Evolutionary conservation across 2,797 vertebrate species (phyloP).

Genomic region (Iguana delicatissima): DNA sequence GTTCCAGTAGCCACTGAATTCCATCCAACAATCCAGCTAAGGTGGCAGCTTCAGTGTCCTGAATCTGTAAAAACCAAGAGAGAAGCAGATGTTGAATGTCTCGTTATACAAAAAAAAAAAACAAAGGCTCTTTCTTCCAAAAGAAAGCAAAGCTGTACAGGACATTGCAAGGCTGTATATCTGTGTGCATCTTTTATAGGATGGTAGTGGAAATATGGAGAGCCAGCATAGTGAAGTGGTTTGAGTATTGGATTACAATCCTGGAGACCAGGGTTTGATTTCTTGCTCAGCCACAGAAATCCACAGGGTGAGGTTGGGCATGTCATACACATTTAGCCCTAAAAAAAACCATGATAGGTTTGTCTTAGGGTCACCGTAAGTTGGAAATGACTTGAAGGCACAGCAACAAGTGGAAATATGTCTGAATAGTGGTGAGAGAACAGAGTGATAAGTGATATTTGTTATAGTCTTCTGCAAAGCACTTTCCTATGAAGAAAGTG

Average conservation of each 20-base stretch:
- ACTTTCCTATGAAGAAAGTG: no score
- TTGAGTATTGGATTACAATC: no score
- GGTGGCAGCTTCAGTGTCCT: slow-evolving; percentile 88
- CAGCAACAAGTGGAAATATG: background rate
- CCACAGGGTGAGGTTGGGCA: no score
- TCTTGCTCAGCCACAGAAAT: no score
- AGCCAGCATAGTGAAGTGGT: background rate
- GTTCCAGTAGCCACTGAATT: slow-evolving; percentile 90
- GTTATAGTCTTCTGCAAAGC: no score
- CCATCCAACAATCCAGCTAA: slow-evolving; percentile 88
- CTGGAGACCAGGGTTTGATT: no score
- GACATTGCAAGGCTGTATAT: background rate
- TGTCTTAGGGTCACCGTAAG: no score
- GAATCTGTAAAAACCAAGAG: slow-evolving; percentile 81
- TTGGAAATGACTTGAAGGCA: no score
- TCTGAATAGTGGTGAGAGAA: no score
- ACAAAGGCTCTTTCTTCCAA: background rate
- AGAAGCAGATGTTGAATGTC: background rate
- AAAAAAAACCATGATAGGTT: no score
- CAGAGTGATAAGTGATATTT: no score
- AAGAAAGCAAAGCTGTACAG: background rate
- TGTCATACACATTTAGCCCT: no score
- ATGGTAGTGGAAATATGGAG: background rate
- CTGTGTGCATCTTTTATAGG: background rate
- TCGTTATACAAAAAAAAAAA: background rate